Base-by-base conservation (phyloP, 2,113 vertebrate genomes). In the Grammomys surdaster region DNA sequence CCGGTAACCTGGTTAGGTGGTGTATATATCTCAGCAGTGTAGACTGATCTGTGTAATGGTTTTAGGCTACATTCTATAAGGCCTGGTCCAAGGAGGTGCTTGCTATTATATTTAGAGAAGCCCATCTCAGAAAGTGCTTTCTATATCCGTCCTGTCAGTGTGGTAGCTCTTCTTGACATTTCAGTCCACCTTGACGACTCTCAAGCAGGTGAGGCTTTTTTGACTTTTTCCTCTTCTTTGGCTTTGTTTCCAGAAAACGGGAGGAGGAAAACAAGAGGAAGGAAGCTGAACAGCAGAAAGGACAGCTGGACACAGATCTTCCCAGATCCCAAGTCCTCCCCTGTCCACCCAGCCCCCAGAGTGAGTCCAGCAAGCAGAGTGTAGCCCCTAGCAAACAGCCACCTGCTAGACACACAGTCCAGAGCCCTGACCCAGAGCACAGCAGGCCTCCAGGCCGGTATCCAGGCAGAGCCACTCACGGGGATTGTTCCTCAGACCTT, bases 251-350 rank as follows among this genome's bases (percentile, higher is more conserved):
- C 94, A 99, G 99, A 98, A 99, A 99, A 94, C 99, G 99, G 89
- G 99, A 99, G 93, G 99, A 99, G 92, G 99, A 99, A 97, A 99
- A 98, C 90, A 99, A 99, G 96, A 98, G 99, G 36, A 99, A 99
- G 97, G 99, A 99, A 94, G 99, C 99, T 5, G 98, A 98, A 88
- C 98, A 99, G 90, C 99, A 98, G 94, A 98, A 97, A 26, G 98
- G 97, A 88, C 72, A 95, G 11, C 92, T 96, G 97, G 98, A 94
- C 0, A 0, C 97, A 76, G 96, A 97, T 13, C 96, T 98, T 89
- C 97, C 54, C 78, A 98, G 97, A 76, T 90, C 97, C 31, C 96
- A 96, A 51, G 90, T 94, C 56, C 93, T 95, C 96, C 96, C 85
- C 0, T 94, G 89, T 86, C 77, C 77, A 95, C 98, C 97, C 88